A percentile compares a stretch with the other conserved stretches of the same genome.
Evolutionary conservation across 2,797 vertebrate genomes (phyloP).

Genomic region (Bradypus variegatus): DNA sequence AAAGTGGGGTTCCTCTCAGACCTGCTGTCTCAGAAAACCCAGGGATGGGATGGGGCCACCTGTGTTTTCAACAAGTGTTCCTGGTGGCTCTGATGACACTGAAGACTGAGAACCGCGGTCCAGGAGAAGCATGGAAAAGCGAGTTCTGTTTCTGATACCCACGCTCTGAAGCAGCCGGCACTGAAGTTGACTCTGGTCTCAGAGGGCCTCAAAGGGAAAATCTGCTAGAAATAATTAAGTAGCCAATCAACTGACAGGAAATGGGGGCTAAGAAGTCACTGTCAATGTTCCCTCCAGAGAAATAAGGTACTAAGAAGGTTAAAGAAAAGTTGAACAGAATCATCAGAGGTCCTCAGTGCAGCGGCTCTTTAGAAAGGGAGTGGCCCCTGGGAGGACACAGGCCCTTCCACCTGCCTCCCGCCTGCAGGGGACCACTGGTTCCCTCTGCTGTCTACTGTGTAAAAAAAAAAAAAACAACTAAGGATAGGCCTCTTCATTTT

Average conservation of each 20-base stretch:
- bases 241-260: neutral
- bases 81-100: neutral
- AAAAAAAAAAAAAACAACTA: neutral
- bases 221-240: constrained; percentile 19
- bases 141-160: neutral
- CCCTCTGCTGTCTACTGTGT: neutral
- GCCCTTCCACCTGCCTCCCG: neutral
- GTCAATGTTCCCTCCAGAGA: neutral
- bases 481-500: neutral
- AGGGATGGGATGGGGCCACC: too few species aligned
- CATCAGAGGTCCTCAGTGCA: neutral
- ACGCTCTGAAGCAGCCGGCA: neutral
- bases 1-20: neutral
- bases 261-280: neutral
- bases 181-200: neutral
- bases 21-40: neutral
- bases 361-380: neutral
- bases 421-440: neutral
- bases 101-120: neutral
- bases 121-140: neutral
- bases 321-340: neutral
- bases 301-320: neutral
- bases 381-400: neutral
- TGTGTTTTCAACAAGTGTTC: neutral
- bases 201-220: neutral